Conservation (phyloP, 2,797 vertebrate genomes). For the Eleutherodactylus coqui region DNA sequence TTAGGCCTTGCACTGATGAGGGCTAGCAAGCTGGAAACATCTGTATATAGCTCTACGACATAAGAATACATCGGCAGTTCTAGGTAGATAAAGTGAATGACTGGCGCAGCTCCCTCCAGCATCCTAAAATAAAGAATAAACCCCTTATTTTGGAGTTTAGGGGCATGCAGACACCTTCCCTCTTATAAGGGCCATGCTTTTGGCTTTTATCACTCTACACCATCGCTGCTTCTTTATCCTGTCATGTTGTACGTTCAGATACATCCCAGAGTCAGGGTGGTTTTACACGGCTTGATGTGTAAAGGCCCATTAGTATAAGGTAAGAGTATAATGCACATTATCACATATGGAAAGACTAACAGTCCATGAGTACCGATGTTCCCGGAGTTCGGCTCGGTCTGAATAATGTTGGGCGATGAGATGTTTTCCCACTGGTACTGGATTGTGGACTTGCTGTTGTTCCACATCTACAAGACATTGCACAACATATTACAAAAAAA, state of each 20-base stretch:
- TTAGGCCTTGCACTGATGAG: no score
- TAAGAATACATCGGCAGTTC: neutral
- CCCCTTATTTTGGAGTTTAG: neutral
- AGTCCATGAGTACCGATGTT: conserved; percentile 80
- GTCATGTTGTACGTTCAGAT: neutral
- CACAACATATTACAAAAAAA: neutral
- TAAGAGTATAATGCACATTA: neutral
- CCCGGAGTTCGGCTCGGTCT: conserved; percentile 85
- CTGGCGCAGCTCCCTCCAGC: neutral
- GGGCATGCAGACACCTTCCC: no score
- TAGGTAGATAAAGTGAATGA: neutral
- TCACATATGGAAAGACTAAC: neutral
- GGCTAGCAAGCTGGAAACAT: neutral
- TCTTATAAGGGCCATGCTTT: neutral
- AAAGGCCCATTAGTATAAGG: neutral
- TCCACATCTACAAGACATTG: conserved; percentile 88
- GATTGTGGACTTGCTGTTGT: conserved; percentile 87
- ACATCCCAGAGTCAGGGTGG: no score
- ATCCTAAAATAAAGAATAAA: neutral
- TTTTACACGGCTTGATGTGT: no score
- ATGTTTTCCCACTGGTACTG: conserved; percentile 84
- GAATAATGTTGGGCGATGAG: conserved; percentile 76
- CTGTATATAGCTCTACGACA: neutral
- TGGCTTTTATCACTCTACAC: neutral
- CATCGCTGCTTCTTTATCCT: neutral